Conservation (phyloP, 2,888 invertebrate genomes). For the Tinea pellionella region DNA sequence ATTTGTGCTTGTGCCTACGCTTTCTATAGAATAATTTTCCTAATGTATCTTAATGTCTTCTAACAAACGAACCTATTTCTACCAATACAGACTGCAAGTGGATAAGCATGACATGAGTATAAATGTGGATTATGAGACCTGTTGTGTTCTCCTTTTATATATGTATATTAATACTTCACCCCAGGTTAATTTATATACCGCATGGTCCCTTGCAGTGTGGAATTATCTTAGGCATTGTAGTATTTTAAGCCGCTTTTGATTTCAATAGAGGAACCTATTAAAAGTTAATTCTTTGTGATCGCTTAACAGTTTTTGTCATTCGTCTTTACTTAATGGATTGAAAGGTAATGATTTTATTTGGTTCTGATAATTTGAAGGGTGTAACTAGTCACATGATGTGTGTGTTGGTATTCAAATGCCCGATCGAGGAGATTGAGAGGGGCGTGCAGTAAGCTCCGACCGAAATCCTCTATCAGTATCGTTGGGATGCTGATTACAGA, state of each 20-base stretch:
- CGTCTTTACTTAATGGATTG: constrained; percentile 66
- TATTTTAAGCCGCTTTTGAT: constrained; percentile 49
- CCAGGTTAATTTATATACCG: constrained; percentile 20
- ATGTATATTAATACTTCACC: constrained; percentile 19
- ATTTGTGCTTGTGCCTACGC: constrained; percentile 67
- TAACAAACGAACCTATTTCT: constrained; percentile 13
- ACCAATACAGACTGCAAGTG: constrained; percentile 60
- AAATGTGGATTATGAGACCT: constrained; percentile 34
- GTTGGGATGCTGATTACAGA: constrained; percentile 22
- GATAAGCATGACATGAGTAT: constrained; percentile 20
- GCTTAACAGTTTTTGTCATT: constrained; percentile 61
- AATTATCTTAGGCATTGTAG: constrained; percentile 39
- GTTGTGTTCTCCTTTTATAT: constrained; percentile 29
- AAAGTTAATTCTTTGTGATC: constrained; percentile 64
- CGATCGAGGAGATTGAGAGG: constrained; percentile 61
- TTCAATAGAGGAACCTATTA: constrained; percentile 47
- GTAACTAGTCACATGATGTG: constrained; percentile 44
- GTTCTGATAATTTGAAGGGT: constrained; percentile 63
- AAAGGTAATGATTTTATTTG: constrained; percentile 67
- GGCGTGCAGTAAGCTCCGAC: constrained; percentile 46
- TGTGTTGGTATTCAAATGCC: constrained; percentile 83
- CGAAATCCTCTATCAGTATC: constrained; percentile 64
- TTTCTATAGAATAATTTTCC: constrained; percentile 56
- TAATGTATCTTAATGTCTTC: constrained; percentile 29
- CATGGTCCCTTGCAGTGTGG: constrained; percentile 65